Evolutionary conservation across 2,113 vertebrate species (phyloP).

Genomic region (Alouatta palliata): DNA sequence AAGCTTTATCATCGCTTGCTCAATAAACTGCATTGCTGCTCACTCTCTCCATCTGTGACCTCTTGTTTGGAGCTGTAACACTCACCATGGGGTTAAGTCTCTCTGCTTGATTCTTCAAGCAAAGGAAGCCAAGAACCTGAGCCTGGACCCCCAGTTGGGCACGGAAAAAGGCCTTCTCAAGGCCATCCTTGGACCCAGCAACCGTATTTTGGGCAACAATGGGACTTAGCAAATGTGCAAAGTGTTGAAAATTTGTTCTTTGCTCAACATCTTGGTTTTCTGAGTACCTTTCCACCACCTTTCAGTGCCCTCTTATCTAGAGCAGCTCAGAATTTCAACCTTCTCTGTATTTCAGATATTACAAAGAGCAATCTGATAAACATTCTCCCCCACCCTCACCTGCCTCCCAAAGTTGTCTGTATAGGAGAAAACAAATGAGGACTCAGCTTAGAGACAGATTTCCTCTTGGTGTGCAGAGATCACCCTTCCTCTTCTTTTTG

Average conservation of each 20-base stretch:
- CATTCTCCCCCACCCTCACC: too few species aligned
- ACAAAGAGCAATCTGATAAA: background rate
- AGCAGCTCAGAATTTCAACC: background rate
- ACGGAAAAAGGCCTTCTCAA: too few species aligned
- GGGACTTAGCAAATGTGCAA: background rate
- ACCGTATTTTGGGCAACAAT: too few species aligned
- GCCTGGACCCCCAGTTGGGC: too few species aligned
- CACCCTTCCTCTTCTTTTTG: background rate
- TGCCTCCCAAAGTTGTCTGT: background rate
- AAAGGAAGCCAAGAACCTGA: too few species aligned
- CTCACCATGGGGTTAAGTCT: too few species aligned
- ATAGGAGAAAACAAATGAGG: background rate
- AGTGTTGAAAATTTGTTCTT: background rate
- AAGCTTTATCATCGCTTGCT: too few species aligned
- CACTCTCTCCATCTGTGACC: too few species aligned
- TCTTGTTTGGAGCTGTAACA: too few species aligned
- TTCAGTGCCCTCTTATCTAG: background rate
- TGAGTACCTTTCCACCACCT: background rate
- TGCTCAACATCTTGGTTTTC: background rate
- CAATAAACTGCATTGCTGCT: too few species aligned
- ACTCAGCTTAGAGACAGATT: accelerated
- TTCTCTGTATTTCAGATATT: background rate
- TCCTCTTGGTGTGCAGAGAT: background rate
- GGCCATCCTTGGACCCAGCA: too few species aligned
- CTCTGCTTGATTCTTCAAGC: too few species aligned